Base-by-base conservation (phyloP, 2,797 vertebrate genomes). In the Avahi laniger region DNA sequence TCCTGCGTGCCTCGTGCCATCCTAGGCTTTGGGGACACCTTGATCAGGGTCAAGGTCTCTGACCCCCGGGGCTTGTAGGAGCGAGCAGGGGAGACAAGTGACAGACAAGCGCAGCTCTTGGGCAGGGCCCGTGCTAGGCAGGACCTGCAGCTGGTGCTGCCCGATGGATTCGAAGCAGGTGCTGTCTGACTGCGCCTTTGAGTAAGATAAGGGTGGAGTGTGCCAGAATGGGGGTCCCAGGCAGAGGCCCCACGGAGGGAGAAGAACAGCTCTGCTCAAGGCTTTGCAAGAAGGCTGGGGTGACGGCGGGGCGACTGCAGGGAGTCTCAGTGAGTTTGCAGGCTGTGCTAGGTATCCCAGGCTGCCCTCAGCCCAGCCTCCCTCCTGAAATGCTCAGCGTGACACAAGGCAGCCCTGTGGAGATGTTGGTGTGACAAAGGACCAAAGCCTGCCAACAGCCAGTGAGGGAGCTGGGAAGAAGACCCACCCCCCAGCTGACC, bases 291-390 rank as follows among this genome's bases (percentile, higher is more conserved):
- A 61, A 28, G 38, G 79, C 75, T 28, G 1, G 41, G 26, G 30
- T 14, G 89, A 41, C 26, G 7, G 24, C 22, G 0, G 2, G 8
- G 59, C 5, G n/a, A 65, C 72, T 7, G 0, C 0, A 11, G 12
- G n/a, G 43, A 80, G 70, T 59, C 38, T 1, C 4, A 30, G n/a
- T 35, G 59, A 65, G 5, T 35, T 8, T 24, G 48, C 11, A 20
- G 35, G 61, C 48, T 38, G 1, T 18, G 46, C 67, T 13, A 26
- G 1, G 0, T 15, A 6, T 26, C 69, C 5, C 15, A 73, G 48
- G 10, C 1, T 28, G n/a, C 38, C 43, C 18, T 12, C 43, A 4
- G 43, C 67, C 33, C 15, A 20, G 38, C 46, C n/a, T 75, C 28
- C 26, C 41, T 91, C 20, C 48, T 26, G 50, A 69, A 26, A 54